Conservation (phyloP, 2,113 vertebrate species). For the Aix galericulata region DNA sequence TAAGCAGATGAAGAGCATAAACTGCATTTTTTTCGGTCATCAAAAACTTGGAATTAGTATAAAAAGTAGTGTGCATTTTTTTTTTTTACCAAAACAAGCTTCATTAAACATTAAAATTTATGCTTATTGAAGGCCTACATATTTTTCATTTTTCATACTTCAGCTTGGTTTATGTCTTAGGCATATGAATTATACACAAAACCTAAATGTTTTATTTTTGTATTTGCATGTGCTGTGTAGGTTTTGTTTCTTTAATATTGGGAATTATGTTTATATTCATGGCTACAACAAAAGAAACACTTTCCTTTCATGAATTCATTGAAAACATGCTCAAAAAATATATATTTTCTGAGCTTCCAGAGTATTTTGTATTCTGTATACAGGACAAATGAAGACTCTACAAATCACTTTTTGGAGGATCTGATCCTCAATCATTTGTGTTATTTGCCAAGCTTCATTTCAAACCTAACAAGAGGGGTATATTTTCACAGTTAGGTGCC, state of each 20-base stretch:
- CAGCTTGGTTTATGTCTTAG: not conserved
- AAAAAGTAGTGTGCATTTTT: not conserved
- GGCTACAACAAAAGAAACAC: not conserved
- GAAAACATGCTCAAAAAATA: not conserved
- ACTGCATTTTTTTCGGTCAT: accelerated
- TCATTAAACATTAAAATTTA: not conserved
- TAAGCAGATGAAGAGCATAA: not conserved
- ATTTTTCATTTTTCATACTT: not conserved
- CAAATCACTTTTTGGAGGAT: not conserved
- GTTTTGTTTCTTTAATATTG: not conserved
- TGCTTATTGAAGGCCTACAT: not conserved
- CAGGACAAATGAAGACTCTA: not conserved
- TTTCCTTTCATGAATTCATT: not conserved
- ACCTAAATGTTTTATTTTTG: not conserved
- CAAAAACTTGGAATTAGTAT: not conserved
- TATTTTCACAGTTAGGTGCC: not conserved
- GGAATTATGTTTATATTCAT: not conserved
- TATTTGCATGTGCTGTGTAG: not conserved
- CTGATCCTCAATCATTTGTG: not conserved
- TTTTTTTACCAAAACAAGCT: not conserved
- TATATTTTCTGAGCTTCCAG: too few relatives aligned
- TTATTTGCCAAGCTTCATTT: not conserved
- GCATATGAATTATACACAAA: not conserved
- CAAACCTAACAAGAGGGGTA: not conserved
- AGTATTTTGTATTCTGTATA: not conserved